phyloP scores from a whole-genome alignment of 23 tunicate species.

The Aplidium turbinatum region DNA sequence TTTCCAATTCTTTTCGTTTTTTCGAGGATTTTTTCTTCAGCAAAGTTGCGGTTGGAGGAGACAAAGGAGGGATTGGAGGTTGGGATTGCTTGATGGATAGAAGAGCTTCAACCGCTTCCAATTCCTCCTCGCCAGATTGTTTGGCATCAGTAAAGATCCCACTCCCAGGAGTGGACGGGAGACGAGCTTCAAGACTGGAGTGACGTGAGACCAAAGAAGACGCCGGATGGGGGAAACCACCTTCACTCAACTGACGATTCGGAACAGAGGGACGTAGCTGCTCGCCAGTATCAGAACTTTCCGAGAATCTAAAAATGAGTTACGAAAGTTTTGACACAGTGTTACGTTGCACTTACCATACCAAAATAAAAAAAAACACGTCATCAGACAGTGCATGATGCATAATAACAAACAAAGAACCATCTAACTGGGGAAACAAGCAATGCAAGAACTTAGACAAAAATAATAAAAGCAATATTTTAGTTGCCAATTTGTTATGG shows the following conservation, averaged over 20 bases:
- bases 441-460: no score
- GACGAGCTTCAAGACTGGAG: constrained; percentile 11
- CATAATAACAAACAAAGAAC: neutral
- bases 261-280: constrained; percentile 40
- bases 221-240: constrained; percentile 34
- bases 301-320: constrained; percentile 29
- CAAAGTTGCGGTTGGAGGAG: constrained; percentile 20
- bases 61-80: constrained; percentile 57
- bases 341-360: no score
- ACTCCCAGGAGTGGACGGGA: neutral
- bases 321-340: no score
- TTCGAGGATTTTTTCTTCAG: neutral
- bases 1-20: no score
- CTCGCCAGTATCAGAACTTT: constrained; percentile 61
- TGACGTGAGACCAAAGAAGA: constrained; percentile 19
- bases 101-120: constrained; percentile 78
- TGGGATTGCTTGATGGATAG: constrained; percentile 67
- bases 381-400: no score
- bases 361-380: no score
- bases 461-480: no score
- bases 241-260: constrained; percentile 49
- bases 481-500: no score
- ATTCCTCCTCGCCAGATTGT: constrained; percentile 53
- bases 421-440: neutral
- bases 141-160: constrained; percentile 15